Conservation (phyloP, 2,113 vertebrate species). For the Osmerus mordax region DNA sequence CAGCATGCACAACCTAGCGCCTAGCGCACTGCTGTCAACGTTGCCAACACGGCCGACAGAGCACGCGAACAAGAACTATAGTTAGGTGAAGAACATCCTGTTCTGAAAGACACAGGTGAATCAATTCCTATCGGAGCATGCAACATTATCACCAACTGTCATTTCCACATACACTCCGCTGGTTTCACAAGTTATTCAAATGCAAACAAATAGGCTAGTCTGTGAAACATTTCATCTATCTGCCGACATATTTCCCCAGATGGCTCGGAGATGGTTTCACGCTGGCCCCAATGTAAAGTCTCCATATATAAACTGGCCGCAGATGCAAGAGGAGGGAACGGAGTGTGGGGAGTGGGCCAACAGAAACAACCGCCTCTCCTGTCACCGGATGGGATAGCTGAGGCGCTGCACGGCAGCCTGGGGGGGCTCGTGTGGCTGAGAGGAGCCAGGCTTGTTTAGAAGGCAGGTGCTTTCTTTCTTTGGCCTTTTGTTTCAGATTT, state of each 20-base stretch:
- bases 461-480: neutral
- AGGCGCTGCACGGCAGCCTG: constrained; percentile 10
- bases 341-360: constrained; percentile 22
- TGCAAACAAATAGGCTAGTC: neutral
- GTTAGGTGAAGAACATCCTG: no score
- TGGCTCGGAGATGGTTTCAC: constrained; percentile 17
- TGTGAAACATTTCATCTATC: neutral
- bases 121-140: no score
- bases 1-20: neutral
- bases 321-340: constrained; percentile 36
- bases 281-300: constrained; percentile 13
- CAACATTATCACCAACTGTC: no score
- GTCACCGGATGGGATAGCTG: constrained; percentile 20
- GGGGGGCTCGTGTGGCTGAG: constrained; percentile 2
- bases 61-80: no score
- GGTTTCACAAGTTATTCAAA: neutral
- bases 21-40: no score
- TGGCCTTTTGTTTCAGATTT: neutral
- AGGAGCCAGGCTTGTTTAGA: constrained; percentile 12
- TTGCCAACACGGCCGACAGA: no score
- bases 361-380: constrained; percentile 41
- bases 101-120: no score
- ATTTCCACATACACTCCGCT: no score
- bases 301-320: constrained; percentile 15
- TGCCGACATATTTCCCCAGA: constrained; percentile 17